Evolutionary conservation across 2,888 invertebrate species (phyloP).

Genomic region (Penaeus monodon): DNA sequence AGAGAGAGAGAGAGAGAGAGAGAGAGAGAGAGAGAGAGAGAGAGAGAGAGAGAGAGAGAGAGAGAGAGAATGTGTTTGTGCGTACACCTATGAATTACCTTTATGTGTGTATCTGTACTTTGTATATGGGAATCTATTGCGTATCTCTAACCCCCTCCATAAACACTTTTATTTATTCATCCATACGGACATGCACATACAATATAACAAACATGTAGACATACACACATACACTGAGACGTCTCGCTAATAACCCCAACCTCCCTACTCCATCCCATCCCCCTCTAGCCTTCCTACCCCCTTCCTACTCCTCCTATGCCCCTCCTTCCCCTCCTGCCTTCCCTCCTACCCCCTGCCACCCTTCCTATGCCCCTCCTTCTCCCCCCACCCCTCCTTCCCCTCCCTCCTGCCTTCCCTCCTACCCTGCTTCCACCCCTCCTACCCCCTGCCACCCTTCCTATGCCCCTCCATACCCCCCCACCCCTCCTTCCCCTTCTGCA

Average conservation of each 20-base stretch:
- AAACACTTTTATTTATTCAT: too few relatives aligned
- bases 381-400: background rate
- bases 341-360: background rate
- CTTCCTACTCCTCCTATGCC: background rate
- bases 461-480: background rate
- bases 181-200: too few relatives aligned
- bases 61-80: too few relatives aligned
- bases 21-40: slow-evolving; percentile 6
- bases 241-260: background rate
- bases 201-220: background rate
- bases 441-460: background rate
- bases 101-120: too few relatives aligned
- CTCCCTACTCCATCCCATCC: background rate
- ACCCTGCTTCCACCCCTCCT: background rate
- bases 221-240: background rate
- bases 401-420: background rate
- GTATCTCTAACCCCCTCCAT: background rate
- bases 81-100: too few relatives aligned
- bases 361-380: background rate
- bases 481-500: background rate
- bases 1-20: background rate
- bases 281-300: background rate
- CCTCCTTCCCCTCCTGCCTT: background rate
- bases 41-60: background rate
- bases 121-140: too few relatives aligned